Evolutionary conservation across 1,140 invertebrate genomes (phyloP), one percentile per base, ranked within the genome.

Genomic region (Lethrus apterus): DNA sequence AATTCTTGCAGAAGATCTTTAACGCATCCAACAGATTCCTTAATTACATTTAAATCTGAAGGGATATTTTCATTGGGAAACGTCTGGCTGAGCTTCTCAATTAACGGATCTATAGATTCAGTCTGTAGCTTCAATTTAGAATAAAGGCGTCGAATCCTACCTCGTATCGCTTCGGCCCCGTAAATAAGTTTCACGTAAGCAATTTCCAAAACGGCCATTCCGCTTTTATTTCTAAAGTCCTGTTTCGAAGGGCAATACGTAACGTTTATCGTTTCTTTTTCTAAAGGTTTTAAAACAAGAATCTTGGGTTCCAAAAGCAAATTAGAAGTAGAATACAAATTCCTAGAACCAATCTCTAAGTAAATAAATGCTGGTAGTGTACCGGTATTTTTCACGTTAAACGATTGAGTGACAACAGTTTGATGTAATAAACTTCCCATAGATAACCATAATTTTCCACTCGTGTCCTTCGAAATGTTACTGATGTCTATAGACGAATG

Each of bases 391-490:
- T 69, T 65, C 8, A 76, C 33, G 43, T 48, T 60, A 10, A 76
- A 68, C 48, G 52, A 66, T 5, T 64, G 56, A 13, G 59, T 61
- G 9, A 70, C 56, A 36, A 52, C 55, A 31, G 63, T 63, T 32
- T 59, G 65, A 4, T 63, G 59, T 47, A 66, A 67, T 4, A 75
- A 46, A 46, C 62, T 66, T 19, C 73, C 72, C 5, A 75, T 51
- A 0, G 70, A 68, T 13, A 73, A 51, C 70, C 70, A 73, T 55
- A 69, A 65, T 58, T 69, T 70, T 20, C 65, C 68, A 15, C 59
- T 65, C n/a, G 66, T 67, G 40, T 74, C 72, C 60, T 71, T 70
- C 19, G 66, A 60, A 4, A 67, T 62, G 56, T 70, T 64, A 4
- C 57, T 59, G 30, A 74, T 66, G 44, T 71, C 66, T 2, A 72